Evolutionary conservation across 2,113 vertebrate genomes (phyloP).

Genomic region (Beaufortia kweichowensis): DNA sequence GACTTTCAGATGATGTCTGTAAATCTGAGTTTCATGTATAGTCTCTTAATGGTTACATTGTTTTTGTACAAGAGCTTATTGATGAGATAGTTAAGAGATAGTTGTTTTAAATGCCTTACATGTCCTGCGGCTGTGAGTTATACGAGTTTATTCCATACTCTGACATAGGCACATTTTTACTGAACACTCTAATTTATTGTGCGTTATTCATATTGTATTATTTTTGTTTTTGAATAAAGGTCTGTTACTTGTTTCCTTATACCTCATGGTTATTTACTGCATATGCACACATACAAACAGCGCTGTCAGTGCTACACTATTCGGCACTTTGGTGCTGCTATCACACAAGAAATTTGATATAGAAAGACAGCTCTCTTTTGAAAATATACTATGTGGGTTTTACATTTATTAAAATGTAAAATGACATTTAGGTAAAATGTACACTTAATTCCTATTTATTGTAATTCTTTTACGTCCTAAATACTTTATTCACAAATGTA

Average conservation of each 20-base stretch:
- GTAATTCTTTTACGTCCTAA: too few species aligned
- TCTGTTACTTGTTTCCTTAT: conserved; percentile 31
- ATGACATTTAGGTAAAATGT: too few species aligned
- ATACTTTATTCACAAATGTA: too few species aligned
- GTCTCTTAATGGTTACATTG: conserved; percentile 2
- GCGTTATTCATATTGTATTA: conserved; percentile 60
- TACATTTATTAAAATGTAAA: too few species aligned
- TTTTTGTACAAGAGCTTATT: conserved; percentile 33
- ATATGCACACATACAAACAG: too few species aligned
- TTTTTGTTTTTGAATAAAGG: conserved; percentile 46
- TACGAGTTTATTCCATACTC: conserved; percentile 45
- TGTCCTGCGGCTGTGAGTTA: conserved; percentile 48
- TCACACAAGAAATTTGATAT: too few species aligned
- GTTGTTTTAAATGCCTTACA: conserved; percentile 46
- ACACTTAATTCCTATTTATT: too few species aligned
- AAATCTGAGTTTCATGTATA: conserved; percentile 24
- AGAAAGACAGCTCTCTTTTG: too few species aligned
- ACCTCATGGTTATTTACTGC: not conserved
- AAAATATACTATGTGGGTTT: too few species aligned
- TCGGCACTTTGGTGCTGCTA: too few species aligned
- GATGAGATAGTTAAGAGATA: conserved; percentile 24
- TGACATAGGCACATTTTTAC: conserved; percentile 48
- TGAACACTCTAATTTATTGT: conserved; percentile 71
- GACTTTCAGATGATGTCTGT: conserved; percentile 33
- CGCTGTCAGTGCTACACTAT: too few species aligned